Evolutionary conservation across 2,888 invertebrate genomes (phyloP), one percentile per base, ranked within the genome.

Genomic region (Tethea ocularis): DNA sequence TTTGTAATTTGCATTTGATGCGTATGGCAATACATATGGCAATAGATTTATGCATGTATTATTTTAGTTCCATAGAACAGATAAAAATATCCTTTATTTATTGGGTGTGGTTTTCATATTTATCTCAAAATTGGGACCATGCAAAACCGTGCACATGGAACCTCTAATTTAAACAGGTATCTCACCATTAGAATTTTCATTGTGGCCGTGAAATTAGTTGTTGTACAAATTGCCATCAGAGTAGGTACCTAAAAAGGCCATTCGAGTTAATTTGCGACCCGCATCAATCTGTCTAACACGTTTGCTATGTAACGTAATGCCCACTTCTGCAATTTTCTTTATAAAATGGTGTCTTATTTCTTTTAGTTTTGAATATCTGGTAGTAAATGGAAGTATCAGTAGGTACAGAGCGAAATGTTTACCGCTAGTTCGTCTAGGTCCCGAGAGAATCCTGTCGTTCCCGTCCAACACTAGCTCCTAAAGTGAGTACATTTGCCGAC

Each of bases 251-350:
- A 17, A 33, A 53, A 53, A 53, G 29, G 53, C 33, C 29, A 53
- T 33, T 53, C 53, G 33, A 53, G 53, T 33, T 33, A 53, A 53
- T 53, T 53, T 53, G 7, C 10, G 33, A 33, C 29, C 53, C 53
- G 53, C 53, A 33, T 53, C 53, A 29, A 29, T 53, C 53, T 53
- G 53, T 20, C 53, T 20, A 53, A 33, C 17, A 53, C 2, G 15
- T 41, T 15, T 10, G 7, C 41, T 41, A 41, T 17, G 2, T 41
- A 38, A 0, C 15, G 1, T 36, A 36, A 8, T 33, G 11, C 36
- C 15, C n/a, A n/a, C 23, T 5, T 20, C 29, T 52, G 52, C 15
- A 8, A 36, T 36, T 15, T 36, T 3, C 15, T 15, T 15, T 36
- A 13, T 36, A 36, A 36, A 11, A 15, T 36, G 0, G 3, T 41